Conservation (phyloP, 2,797 vertebrate genomes). For the Syngnathus rostellatus region DNA sequence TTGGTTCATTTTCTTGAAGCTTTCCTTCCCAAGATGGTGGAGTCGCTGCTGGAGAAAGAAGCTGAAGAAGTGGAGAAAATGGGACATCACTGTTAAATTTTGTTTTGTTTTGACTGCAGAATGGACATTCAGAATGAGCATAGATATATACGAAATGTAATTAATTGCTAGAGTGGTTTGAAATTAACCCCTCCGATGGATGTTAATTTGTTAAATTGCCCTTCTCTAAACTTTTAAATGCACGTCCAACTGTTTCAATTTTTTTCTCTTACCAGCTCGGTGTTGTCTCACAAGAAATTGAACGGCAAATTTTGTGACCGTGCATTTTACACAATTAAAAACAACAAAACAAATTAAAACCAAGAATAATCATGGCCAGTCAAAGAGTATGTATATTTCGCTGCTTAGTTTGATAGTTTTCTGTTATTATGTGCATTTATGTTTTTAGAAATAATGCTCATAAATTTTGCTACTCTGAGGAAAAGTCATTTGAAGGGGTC, state of each 20-base stretch:
- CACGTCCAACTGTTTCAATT: too few relatives aligned
- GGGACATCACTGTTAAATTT: neutral
- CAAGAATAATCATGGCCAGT: too few relatives aligned
- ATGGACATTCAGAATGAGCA: neutral
- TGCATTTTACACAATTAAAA: too few relatives aligned
- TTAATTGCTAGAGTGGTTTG: too few relatives aligned
- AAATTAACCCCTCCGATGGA: too few relatives aligned
- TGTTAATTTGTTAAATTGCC: too few relatives aligned
- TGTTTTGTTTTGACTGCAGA: constrained; percentile 7
- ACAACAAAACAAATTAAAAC: too few relatives aligned
- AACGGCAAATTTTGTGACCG: too few relatives aligned
- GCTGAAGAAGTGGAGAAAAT: neutral
- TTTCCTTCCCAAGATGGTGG: constrained; percentile 75
- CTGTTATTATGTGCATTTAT: constrained; percentile 3
- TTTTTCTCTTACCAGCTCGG: too few relatives aligned
- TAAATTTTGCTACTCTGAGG: constrained; percentile 4
- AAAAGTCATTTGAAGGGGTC: neutral
- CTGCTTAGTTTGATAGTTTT: constrained; percentile 25
- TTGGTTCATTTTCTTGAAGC: constrained; percentile 82
- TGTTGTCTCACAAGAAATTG: too few relatives aligned
- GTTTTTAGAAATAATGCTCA: constrained; percentile 14
- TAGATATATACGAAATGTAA: neutral
- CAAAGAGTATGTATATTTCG: too few relatives aligned
- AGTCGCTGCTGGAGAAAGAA: constrained; percentile 49
- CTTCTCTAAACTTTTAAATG: too few relatives aligned